Evolutionary conservation across 2,113 vertebrate genomes (phyloP), one percentile per base, ranked within the genome.

Genomic region (Callipepla squamata): DNA sequence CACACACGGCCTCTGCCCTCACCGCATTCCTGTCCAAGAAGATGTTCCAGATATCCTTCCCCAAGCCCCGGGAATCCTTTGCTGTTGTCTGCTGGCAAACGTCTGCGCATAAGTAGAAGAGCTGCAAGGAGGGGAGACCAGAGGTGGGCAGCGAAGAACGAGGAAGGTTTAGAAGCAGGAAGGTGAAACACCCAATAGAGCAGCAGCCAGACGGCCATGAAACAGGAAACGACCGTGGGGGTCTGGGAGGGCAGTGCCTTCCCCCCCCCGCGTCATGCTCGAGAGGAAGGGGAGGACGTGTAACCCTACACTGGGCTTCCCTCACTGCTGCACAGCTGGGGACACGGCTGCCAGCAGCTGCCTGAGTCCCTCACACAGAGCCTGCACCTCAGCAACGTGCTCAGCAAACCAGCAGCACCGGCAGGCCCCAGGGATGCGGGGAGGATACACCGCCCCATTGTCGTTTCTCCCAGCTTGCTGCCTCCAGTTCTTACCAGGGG

Each of bases 21-120:
- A 99, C 99, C 55, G 99, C 98, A 6, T 96, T 98, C 32, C 98
- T 98, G 79, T 99, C 98, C 96, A 99, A 90, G 97, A 99, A 99
- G 84, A 98, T 98, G 69, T 97, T 98, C 98, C 98, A 99, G 95
- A 99, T 98, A 89, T 99, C 98, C 87, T 98, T 98, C 9, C 98
- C 98, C 23, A 99, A 93, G 4, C 70, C 78, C 4, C 98, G 98
- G 34, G 98, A 98, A 7, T 99, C 99, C 96, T 98, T 99, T 36
- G 97, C 53, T 5, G 93, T 95, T 19, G 97, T 97, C 90, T 99
- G 98, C 76, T 99, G 98, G 96, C 98, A 99, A 13, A 98, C 98
- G 68, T 99, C 99, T 11, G 98, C 93, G 5, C 98, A 99, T n/a
- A 99, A 89, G 96, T 99, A 99, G 85, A 99, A 99, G 26, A 99